Evolutionary conservation across 2,888 invertebrate species (phyloP).

Genomic region (Drosophila fungiperda): DNA sequence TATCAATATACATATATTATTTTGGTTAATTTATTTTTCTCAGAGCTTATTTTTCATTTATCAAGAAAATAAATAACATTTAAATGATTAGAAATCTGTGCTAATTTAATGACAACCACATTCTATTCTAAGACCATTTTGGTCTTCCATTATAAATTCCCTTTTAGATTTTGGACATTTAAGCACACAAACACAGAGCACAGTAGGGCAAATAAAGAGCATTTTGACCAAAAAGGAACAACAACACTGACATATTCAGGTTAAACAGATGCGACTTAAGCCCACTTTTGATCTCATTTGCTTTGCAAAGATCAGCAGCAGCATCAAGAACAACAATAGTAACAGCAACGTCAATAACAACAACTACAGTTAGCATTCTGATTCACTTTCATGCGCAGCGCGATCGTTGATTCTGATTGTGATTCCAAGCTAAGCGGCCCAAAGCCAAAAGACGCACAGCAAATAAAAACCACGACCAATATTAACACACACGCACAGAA

Average conservation of each 20-base stretch:
- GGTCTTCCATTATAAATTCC: slow-evolving; percentile 15
- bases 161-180: slow-evolving; percentile 20
- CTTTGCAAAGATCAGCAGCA: slow-evolving; percentile 59
- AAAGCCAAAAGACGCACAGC: slow-evolving; percentile 47
- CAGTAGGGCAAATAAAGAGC: slow-evolving; percentile 30
- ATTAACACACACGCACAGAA: slow-evolving; percentile 35
- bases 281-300: slow-evolving; percentile 80
- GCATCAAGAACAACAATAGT: slow-evolving; percentile 26
- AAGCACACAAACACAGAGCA: slow-evolving; percentile 12
- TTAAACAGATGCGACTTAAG: slow-evolving; percentile 76
- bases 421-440: slow-evolving; percentile 43
- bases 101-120: not conserved
- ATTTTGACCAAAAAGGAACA: slow-evolving; percentile 39
- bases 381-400: slow-evolving; percentile 77
- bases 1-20: not conserved
- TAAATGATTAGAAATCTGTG: slow-evolving; percentile 1
- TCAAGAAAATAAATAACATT: not conserved
- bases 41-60: not conserved
- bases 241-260: slow-evolving; percentile 65
- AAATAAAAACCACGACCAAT: slow-evolving; percentile 43
- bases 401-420: slow-evolving; percentile 63
- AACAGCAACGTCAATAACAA: slow-evolving; percentile 25
- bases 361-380: slow-evolving; percentile 66
- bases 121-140: slow-evolving; percentile 8
- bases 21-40: not conserved